Percentiles rank a stretch among this genome's conserved stretches.
These are phyloP conservation scores for Rhogogaster chlorosoma DNA, from an alignment of 2,888 invertebrate species.

Conservation along the genomic window DNA sequence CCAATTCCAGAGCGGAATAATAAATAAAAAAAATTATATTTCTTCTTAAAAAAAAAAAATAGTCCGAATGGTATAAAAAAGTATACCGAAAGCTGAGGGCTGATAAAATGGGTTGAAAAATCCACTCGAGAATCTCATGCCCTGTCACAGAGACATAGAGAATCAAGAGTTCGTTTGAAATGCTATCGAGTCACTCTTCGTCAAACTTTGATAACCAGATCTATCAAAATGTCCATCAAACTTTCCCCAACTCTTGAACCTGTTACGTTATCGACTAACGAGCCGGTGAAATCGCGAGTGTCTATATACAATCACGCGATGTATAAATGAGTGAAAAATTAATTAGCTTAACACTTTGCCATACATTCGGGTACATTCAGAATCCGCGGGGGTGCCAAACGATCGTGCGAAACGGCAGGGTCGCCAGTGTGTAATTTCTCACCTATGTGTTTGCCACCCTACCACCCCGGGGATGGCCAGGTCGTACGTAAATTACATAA, in stretches of 20 bases:
- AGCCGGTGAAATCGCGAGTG: background rate
- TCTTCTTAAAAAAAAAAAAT: background rate
- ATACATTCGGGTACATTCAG: background rate
- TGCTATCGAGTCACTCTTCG: background rate
- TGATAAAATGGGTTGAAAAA: background rate
- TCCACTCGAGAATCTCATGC: background rate
- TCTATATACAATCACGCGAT: background rate
- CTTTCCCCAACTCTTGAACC: background rate
- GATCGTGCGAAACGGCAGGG: background rate
- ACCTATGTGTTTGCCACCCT: background rate
- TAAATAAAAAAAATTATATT: background rate
- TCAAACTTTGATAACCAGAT: background rate
- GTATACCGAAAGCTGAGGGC: background rate
- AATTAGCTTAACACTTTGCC: background rate
- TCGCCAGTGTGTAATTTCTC: background rate
- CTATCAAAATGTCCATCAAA: background rate
- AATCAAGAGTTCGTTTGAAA: background rate
- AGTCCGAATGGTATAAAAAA: background rate
- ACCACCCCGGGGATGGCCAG: background rate
- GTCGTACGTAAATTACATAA: conserved; percentile 2
- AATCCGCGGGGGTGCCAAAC: background rate
- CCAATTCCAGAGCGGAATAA: background rate
- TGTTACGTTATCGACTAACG: background rate
- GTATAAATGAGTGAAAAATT: background rate
- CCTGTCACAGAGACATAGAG: background rate